phyloP scores from a whole-genome alignment of 2,888 invertebrate species.

The Laothoe populi region DNA sequence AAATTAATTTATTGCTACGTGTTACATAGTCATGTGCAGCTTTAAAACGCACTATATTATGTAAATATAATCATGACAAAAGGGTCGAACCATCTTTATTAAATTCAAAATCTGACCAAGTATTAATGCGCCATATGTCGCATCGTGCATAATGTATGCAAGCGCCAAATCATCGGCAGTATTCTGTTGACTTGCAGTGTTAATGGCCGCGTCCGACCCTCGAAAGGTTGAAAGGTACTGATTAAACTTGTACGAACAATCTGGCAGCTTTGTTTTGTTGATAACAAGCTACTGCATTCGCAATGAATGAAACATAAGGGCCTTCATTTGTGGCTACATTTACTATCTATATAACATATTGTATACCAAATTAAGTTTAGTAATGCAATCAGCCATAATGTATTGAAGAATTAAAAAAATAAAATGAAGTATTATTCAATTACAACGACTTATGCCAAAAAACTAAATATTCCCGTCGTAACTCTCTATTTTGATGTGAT shows the following conservation, averaged over 20 bases:
- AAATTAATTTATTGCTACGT: no score
- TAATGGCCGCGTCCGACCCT: conserved; percentile 50
- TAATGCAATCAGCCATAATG: no score
- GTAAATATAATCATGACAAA: no score
- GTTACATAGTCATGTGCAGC: no score
- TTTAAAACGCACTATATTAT: no score
- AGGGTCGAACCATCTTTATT: no score
- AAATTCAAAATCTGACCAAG: conserved; percentile 39
- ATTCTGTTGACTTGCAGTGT: conserved; percentile 49
- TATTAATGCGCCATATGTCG: conserved; percentile 49
- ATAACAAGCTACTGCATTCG: conserved; percentile 57
- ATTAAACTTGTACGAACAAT: conserved; percentile 81
- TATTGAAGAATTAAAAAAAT: no score
- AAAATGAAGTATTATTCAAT: no score
- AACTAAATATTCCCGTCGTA: no score
- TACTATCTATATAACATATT: neutral
- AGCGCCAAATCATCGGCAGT: conserved; percentile 38
- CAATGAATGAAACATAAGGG: conserved; percentile 56
- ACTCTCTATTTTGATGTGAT: no score
- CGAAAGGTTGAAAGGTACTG: conserved; percentile 56
- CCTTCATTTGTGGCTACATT: conserved; percentile 14
- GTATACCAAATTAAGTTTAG: no score
- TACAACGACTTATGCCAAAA: no score
- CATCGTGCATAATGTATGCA: conserved; percentile 42
- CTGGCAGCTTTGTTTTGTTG: conserved; percentile 60